Percentiles rank a stretch among this genome's conserved stretches.
These are phyloP conservation scores for Euspilapteryx auroguttella DNA, from an alignment of 2,888 invertebrate genomes.

Conservation along the genomic window DNA sequence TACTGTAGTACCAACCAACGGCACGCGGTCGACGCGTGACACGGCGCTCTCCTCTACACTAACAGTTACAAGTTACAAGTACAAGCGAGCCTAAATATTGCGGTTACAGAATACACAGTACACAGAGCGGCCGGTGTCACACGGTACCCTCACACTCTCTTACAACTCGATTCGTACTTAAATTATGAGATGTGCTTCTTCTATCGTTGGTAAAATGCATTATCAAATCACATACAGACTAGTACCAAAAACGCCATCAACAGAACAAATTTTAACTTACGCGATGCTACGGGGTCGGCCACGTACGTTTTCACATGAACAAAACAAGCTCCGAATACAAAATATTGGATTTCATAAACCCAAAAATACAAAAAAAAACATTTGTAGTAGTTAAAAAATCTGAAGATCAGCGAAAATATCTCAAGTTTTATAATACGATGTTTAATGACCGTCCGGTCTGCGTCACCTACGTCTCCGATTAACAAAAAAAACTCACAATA, in stretches of 20 bases:
- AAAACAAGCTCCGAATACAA: conserved; percentile 48
- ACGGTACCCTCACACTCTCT: conserved; percentile 37
- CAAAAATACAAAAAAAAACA: conserved; percentile 14
- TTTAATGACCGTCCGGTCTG: conserved; percentile 47
- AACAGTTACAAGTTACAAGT: too few relatives aligned
- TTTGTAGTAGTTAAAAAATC: too few relatives aligned
- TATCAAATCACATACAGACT: conserved; percentile 57
- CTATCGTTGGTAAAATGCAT: conserved; percentile 53
- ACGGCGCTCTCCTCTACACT: too few relatives aligned
- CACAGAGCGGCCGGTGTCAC: too few relatives aligned
- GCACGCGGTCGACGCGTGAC: too few relatives aligned
- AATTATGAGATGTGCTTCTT: conserved; percentile 52
- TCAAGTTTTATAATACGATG: conserved; percentile 44
- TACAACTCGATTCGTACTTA: conserved; percentile 42
- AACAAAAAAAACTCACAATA: conserved; percentile 54
- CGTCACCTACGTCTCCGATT: conserved; percentile 23
- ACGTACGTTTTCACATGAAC: too few relatives aligned
- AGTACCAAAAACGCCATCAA: conserved; percentile 48
- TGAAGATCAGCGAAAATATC: conserved; percentile 45
- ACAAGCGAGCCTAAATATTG: too few relatives aligned
- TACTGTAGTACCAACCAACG: conserved; percentile 35
- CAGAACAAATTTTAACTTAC: conserved; percentile 35
- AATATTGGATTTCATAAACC: conserved; percentile 52
- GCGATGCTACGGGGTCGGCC: conserved; percentile 4
- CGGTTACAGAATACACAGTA: too few relatives aligned